Conservation (phyloP, 2,888 invertebrate genomes). For the Aethes cnicana region DNA sequence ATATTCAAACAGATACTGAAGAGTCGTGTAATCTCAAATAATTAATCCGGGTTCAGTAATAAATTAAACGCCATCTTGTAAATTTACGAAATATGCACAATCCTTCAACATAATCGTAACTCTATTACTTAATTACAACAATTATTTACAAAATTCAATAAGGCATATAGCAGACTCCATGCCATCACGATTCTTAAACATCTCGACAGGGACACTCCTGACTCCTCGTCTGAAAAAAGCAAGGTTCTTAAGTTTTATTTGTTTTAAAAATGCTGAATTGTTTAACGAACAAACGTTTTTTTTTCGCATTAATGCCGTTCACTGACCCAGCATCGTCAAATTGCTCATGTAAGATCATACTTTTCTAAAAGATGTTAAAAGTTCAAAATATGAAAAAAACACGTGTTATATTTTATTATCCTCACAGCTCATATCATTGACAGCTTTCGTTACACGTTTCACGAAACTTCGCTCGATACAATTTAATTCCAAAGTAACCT, state of each 20-base stretch:
- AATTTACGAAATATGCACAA: constrained; percentile 24
- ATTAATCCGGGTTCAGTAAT: not conserved
- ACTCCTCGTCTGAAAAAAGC: constrained; percentile 7
- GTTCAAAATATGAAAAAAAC: not conserved
- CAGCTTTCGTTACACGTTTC: too few relatives aligned
- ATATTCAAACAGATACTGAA: too few relatives aligned
- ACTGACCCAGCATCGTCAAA: too few relatives aligned
- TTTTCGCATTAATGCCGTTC: too few relatives aligned
- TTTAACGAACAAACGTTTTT: too few relatives aligned
- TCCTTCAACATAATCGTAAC: constrained; percentile 9
- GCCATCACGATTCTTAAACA: constrained; percentile 5
- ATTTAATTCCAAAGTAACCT: too few relatives aligned
- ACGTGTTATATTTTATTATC: not conserved
- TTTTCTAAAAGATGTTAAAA: too few relatives aligned
- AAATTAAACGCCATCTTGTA: constrained; percentile 1
- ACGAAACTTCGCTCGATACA: too few relatives aligned
- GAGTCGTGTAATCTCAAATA: not conserved
- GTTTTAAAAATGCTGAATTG: too few relatives aligned
- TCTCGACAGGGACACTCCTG: not conserved
- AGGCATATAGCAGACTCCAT: constrained; percentile 22
- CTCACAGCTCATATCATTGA: too few relatives aligned
- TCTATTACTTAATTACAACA: constrained; percentile 38
- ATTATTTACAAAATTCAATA: constrained; percentile 52
- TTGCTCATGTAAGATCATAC: too few relatives aligned
- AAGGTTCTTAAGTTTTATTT: too few relatives aligned